Base-by-base conservation (phyloP, 2,113 vertebrate genomes). In the Uria lomvia region DNA sequence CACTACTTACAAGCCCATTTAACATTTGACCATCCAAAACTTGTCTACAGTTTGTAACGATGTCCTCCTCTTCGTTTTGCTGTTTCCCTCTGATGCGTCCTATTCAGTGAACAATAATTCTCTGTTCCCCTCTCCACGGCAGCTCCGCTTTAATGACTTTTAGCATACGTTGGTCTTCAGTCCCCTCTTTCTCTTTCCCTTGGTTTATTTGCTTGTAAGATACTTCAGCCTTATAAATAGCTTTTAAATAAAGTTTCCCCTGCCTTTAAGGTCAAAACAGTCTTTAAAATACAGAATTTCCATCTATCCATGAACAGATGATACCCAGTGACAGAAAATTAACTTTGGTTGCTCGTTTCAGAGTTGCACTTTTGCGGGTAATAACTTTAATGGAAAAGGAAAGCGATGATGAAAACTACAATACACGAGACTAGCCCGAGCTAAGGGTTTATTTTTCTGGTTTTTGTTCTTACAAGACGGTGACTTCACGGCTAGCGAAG, bases 221-320 rank as follows among this genome's bases (percentile, higher is more conserved):
- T 20, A 56, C 86, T 95, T 91, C 24, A 78, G 30, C 43, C 52
- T 93, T 36, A 84, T 45, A 80, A 95, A 93, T 42, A 84, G 79
- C 86, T 68, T 60, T 72, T 26, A 78, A 94, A 96, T 65, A 50
- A 88, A 89, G 32, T 84, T 90, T 67, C 42, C 53, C 10, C 65
- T 40, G 56, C 72, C 88, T 97, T 86, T 95, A 75, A 97, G 95
- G 90, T 96, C 92, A 87, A 91, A 94, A 43, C 1, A 91, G 83
- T 40, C 88, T 86, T 94, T 87, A 93, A 93, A 92, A 30, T 5
- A 50, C 73, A 22, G 27, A 63, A 30, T 67, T 80, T 60, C 79
- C 95, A 93, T 92, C 74, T 56, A 76, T 91, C 65, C 76, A 24
- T 8, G 26, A 56, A 17, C 34, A 59, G 79, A 94, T 81, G 79